Conservation (phyloP, 2,113 vertebrate genomes). For the Bufo bufo region DNA sequence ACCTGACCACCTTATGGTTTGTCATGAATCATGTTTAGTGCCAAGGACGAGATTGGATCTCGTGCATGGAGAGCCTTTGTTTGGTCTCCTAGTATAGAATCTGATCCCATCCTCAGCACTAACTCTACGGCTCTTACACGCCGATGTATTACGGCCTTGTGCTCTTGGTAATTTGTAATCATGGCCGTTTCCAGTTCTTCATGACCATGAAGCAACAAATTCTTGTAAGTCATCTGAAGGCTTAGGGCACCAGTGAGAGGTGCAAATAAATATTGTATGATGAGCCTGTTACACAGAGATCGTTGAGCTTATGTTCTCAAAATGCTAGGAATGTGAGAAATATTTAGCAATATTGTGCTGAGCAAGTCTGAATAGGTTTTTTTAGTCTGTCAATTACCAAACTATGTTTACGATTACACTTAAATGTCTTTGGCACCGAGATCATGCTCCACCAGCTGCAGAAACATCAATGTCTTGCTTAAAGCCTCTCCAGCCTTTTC, state of each 20-base stretch:
- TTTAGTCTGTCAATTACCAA: constrained; percentile 45
- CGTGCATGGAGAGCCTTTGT: not conserved
- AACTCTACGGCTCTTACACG: not conserved
- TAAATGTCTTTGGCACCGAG: constrained; percentile 20
- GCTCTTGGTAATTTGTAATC: not conserved
- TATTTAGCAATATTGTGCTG: constrained; percentile 49
- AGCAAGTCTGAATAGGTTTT: constrained; percentile 55
- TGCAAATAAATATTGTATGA: constrained; percentile 30
- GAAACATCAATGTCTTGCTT: constrained; percentile 27
- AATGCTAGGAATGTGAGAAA: constrained; percentile 56
- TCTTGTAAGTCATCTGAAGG: constrained; percentile 17
- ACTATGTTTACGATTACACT: constrained; percentile 51
- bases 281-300: constrained; percentile 33
- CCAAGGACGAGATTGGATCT: not conserved
- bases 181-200: constrained; percentile 1
- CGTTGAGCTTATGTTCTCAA: constrained; percentile 30
- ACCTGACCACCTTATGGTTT: too few relatives aligned
- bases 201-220: not conserved
- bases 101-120: not conserved
- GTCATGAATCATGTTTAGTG: not conserved
- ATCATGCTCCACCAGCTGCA: constrained; percentile 39
- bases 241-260: not conserved
- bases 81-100: not conserved
- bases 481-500: not conserved
- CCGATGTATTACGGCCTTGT: not conserved